Evolutionary conservation across 1,140 invertebrate species (phyloP).

Genomic region (Lepidurus couesii): DNA sequence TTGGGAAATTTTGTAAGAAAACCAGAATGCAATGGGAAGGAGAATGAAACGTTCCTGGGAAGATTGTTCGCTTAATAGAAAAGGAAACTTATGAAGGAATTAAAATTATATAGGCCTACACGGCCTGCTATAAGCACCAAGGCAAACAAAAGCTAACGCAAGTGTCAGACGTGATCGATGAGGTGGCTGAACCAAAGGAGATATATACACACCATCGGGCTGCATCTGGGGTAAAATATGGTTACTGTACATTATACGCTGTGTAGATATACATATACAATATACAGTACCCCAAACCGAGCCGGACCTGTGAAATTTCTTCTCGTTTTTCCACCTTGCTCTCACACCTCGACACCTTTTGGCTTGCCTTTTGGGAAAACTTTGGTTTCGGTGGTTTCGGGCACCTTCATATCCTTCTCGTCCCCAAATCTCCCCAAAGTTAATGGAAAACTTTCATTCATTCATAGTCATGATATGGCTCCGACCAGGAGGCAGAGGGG

Average conservation of each 20-base stretch:
- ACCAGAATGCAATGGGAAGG: background rate
- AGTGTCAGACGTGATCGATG: constrained; percentile 3
- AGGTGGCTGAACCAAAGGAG: background rate
- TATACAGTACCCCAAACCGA: background rate
- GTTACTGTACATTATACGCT: background rate
- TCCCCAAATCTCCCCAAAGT: background rate
- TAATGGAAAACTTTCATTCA: background rate
- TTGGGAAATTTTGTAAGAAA: too few species aligned
- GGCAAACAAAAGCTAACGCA: constrained; percentile 21
- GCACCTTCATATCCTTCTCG: too few species aligned
- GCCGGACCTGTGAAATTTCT: background rate
- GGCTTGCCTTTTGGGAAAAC: background rate
- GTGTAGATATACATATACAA: background rate
- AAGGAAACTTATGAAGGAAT: background rate
- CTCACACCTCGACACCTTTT: constrained; percentile 13
- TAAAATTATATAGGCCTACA: constrained; percentile 1
- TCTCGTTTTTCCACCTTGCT: constrained; percentile 7
- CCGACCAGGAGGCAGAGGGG: background rate
- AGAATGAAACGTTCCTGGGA: background rate
- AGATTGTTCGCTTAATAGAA: constrained; percentile 7
- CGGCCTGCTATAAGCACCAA: background rate
- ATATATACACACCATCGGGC: background rate
- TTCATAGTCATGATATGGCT: constrained; percentile 18
- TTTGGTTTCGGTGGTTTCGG: too few species aligned
- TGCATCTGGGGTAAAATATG: background rate